phyloP scores from a whole-genome alignment of 2,797 vertebrate genomes.

The Pseudotriccus pelzelni region DNA sequence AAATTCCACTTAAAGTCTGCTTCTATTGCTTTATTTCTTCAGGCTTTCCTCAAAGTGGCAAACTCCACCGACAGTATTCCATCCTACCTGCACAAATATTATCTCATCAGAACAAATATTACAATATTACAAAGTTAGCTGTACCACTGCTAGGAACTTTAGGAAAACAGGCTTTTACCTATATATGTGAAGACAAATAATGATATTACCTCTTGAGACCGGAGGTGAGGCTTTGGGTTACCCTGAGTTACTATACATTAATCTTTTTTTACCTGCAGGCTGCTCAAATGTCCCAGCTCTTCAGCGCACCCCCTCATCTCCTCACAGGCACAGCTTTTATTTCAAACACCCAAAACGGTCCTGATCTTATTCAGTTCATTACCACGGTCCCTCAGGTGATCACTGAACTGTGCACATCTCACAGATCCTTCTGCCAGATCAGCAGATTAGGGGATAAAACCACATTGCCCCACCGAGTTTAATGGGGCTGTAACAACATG shows the following conservation, averaged over 20 bases:
- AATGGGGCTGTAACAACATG: neutral
- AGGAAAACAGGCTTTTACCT: neutral
- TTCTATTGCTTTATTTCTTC: conserved; percentile 14
- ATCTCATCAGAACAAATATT: neutral
- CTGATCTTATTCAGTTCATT: neutral
- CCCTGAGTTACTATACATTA: neutral
- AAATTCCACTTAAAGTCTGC: neutral
- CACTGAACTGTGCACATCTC: neutral
- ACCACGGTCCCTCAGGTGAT: neutral
- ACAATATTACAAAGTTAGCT: neutral
- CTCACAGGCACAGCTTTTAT: neutral
- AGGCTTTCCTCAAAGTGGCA: neutral
- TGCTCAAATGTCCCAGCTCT: neutral
- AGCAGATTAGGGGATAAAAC: neutral
- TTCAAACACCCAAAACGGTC: neutral
- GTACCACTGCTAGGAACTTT: neutral
- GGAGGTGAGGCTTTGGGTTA: neutral
- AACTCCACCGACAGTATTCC: neutral
- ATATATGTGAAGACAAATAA: neutral
- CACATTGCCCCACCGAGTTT: neutral
- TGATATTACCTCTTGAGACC: neutral
- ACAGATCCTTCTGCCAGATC: neutral
- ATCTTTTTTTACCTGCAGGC: neutral
- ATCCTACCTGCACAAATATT: neutral
- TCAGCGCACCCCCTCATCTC: neutral